phyloP scores from a whole-genome alignment of 37 sponge, comb jelly and placozoan genomes.

The Lycopodina hypogea region DNA sequence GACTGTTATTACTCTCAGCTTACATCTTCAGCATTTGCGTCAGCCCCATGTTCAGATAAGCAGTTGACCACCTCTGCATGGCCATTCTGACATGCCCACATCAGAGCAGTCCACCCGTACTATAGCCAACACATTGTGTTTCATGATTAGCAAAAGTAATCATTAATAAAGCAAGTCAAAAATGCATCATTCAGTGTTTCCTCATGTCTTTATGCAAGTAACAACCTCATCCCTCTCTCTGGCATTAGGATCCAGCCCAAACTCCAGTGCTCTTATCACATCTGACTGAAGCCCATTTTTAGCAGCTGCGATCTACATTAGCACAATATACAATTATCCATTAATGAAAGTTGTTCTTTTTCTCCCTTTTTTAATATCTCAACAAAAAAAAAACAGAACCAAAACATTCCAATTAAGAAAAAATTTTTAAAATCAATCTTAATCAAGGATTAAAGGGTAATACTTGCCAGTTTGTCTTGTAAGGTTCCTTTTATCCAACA shows the following conservation, averaged over 20 bases:
- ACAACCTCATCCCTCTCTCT: neutral
- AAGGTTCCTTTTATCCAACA: neutral
- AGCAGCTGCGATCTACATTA: neutral
- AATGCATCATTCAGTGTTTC: too few relatives aligned
- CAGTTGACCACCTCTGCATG: neutral
- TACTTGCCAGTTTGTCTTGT: neutral
- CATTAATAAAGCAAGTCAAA: too few relatives aligned
- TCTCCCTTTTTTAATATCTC: neutral
- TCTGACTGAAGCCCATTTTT: neutral
- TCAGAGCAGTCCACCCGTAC: constrained; percentile 1
- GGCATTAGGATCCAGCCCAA: constrained; percentile 6
- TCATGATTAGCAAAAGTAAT: too few relatives aligned
- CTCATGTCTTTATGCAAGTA: neutral
- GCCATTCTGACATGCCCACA: constrained; percentile 17
- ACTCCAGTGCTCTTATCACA: neutral
- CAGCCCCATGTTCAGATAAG: neutral
- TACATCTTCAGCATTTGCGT: constrained; percentile 9
- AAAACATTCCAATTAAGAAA: neutral
- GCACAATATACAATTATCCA: neutral
- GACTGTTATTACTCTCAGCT: too few relatives aligned
- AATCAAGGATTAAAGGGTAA: neutral
- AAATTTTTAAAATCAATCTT: neutral
- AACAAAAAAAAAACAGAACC: neutral
- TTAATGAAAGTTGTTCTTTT: neutral
- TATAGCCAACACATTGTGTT: too few relatives aligned